Percentiles rank a stretch among this genome's conserved stretches.
phyloP scores from a whole-genome alignment of 2,888 invertebrate species.

The Drosophila diplacantha region DNA sequence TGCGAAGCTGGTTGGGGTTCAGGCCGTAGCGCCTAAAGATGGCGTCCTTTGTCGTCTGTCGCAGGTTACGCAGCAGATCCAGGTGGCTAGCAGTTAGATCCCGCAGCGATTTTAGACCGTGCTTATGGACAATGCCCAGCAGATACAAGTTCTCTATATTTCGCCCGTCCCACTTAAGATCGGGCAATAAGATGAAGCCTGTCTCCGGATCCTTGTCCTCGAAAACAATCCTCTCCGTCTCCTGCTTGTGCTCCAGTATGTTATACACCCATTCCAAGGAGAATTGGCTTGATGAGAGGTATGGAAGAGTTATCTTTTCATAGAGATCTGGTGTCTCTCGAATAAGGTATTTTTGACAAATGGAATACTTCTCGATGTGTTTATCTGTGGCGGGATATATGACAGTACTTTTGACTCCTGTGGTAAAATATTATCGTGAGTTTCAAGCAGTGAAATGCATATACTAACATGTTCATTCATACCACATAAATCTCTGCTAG shows the following conservation, averaged over 20 bases:
- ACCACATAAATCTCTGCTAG: constrained; percentile 83
- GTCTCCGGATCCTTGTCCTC: constrained; percentile 85
- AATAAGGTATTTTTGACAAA: constrained; percentile 86
- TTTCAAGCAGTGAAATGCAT: not conserved
- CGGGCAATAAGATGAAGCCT: constrained; percentile 94
- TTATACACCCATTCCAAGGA: constrained; percentile 98
- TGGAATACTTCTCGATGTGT: constrained; percentile 91
- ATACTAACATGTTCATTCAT: not conserved
- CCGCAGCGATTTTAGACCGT: constrained; percentile 88
- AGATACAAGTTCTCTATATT: constrained; percentile 88
- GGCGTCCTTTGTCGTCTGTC: constrained; percentile 85
- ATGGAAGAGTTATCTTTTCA: constrained; percentile 86
- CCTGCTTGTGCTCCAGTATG: constrained; percentile 93
- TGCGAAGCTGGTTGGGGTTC: constrained; percentile 84
- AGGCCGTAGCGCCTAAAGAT: constrained; percentile 88
- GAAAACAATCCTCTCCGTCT: constrained; percentile 90
- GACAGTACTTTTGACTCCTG: constrained; percentile 91
- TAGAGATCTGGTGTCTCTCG: constrained; percentile 92
- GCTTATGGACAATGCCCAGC: constrained; percentile 87
- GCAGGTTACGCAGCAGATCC: constrained; percentile 89
- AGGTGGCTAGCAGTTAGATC: constrained; percentile 89
- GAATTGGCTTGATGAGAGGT: constrained; percentile 85
- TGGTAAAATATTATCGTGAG: not conserved
- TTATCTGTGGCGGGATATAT: constrained; percentile 96
- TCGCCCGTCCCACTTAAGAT: constrained; percentile 96